These are phyloP conservation scores for Erynnis tages DNA, from an alignment of 2,888 invertebrate species.

Conservation along the genomic window DNA sequence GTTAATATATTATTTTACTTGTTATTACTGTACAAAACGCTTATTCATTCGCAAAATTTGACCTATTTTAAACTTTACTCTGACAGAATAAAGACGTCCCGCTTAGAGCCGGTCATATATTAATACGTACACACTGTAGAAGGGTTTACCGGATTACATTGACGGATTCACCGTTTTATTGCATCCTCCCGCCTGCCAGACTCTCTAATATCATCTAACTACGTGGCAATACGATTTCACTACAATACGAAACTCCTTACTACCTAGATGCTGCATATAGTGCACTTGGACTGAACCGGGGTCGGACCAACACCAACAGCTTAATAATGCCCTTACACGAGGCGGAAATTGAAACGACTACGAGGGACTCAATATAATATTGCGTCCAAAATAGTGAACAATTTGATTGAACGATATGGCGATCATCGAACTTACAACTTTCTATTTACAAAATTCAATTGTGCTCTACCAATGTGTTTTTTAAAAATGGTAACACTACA, in stretches of 20 bases:
- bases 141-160: constrained; percentile 62
- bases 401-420: too few species aligned
- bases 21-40: constrained; percentile 78
- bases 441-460: too few species aligned
- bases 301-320: constrained; percentile 45
- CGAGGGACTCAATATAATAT: too few species aligned
- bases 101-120: constrained; percentile 63
- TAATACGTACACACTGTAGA: constrained; percentile 73
- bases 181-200: constrained; percentile 74
- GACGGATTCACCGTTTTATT: constrained; percentile 50
- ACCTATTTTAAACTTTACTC: constrained; percentile 56
- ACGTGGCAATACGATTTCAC: constrained; percentile 72
- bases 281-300: constrained; percentile 67
- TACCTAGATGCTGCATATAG: constrained; percentile 64
- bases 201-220: constrained; percentile 71
- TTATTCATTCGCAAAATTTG: constrained; percentile 72
- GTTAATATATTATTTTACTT: constrained; percentile 48
- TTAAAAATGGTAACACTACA: too few species aligned
- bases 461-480: too few species aligned
- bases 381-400: too few species aligned
- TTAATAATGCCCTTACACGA: too few species aligned
- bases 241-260: constrained; percentile 68
- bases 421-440: too few species aligned
- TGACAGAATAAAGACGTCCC: constrained; percentile 37
- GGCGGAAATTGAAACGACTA: too few species aligned